phyloP scores from a whole-genome alignment of 2,888 invertebrate genomes.

The Boloria selene region DNA sequence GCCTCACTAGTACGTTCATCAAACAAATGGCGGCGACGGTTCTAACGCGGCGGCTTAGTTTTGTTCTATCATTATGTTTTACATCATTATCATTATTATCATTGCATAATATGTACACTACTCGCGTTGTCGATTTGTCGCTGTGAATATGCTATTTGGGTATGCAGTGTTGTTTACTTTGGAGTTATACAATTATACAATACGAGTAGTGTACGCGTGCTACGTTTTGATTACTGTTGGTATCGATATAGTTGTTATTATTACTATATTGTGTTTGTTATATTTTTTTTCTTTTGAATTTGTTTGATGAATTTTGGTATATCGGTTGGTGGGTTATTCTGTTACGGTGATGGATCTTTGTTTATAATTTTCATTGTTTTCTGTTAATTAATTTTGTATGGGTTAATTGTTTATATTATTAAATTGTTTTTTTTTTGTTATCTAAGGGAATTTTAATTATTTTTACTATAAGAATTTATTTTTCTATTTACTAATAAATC shows the following conservation, averaged over 20 bases:
- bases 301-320: slow-evolving; percentile 71
- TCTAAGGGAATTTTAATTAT: not conserved
- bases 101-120: slow-evolving; percentile 13
- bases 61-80: no score
- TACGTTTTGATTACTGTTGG: not conserved
- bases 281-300: slow-evolving; percentile 42
- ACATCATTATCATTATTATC: slow-evolving; percentile 4
- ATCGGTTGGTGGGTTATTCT: slow-evolving; percentile 59
- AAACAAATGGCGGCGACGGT: slow-evolving; percentile 22
- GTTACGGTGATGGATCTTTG: slow-evolving; percentile 72
- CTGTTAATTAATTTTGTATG: slow-evolving; percentile 47
- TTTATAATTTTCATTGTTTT: slow-evolving; percentile 63
- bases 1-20: slow-evolving; percentile 28
- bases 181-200: no score
- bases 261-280: not conserved
- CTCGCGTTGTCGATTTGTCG: no score
- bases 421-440: slow-evolving; percentile 4
- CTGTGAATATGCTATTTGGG: no score
- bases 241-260: no score
- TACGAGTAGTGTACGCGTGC: slow-evolving; percentile 3
- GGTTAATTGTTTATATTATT: slow-evolving; percentile 25
- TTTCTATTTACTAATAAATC: slow-evolving; percentile 23
- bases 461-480: no score
- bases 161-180: no score
- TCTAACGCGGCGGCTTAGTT: no score